Base-by-base conservation (phyloP, 2,113 vertebrate genomes). In the Sinocyclocheilus anophthalmus region DNA sequence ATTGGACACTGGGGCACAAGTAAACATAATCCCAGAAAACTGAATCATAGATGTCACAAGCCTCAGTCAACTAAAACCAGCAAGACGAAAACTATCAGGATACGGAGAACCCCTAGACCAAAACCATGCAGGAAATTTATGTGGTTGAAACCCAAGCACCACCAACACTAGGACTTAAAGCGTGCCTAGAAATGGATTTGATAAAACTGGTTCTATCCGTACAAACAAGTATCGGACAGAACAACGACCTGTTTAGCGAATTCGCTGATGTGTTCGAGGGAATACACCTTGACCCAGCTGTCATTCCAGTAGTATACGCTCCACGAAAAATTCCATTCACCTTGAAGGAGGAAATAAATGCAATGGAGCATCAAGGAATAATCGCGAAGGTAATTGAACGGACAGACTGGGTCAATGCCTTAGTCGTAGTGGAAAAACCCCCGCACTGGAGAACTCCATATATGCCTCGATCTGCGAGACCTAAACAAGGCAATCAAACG, bases 401-500 rank as follows among this genome's bases (percentile, higher is more conserved):
- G 7, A 81, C 76, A 3, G 78, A 81, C 16, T 86, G 78, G 78
- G 63, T 82, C 20, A 82, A 82, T 26, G 55, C 79, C 7, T 45
- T 76, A 22, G 79, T 82, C 0, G 50, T 76, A 20, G 79, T 76
- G 18, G 78, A 82, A 69, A 83, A 87, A 65, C 37, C 80, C 80
- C 16, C 5, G 76, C 18, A 81, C 69, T 14, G 73, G 77, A 11
- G 80, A 72, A 0, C 18, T 83, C 13, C 9, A 57, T 3, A 30
- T 45, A 9, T 48, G 59, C 24, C 61, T 65, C 24, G 3, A 65
- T 24, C 24, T 0, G 4, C 61, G 0, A 1, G 1, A 26, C 24
- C 57, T 83, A 22, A 48, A 39, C 10, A 77, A 67, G n/a, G 84
- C 9, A 4, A 63, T 5, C 12, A 65, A 65, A 65, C 4, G 12